Base-by-base conservation (phyloP, 2,113 vertebrate genomes). In the Gymnorhina tibicen region DNA sequence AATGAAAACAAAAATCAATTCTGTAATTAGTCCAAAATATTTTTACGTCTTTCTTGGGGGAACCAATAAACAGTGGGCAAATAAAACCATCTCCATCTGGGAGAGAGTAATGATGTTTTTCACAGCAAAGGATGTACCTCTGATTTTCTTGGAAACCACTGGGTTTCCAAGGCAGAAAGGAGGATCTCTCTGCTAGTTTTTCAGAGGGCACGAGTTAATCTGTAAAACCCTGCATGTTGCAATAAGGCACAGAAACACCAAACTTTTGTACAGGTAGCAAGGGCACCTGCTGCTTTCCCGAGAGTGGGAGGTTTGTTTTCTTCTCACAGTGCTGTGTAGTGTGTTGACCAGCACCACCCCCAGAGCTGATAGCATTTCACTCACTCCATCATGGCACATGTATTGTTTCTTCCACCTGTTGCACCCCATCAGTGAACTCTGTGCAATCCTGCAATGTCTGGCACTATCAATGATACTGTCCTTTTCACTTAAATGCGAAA, bases 361-460 rank as follows among this genome's bases (percentile, higher is more conserved):
- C 19, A 0, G 66, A 70, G 35, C 75, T 32, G 82, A 52, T 42
- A 80, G 63, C 1, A 0, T 96, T 95, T 94, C 18, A 19, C 91
- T 67, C 69, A 7, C 52, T 53, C 47, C 14, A 6, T 56, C 63
- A 14, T 10, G 52, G 63, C 68, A 41, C 69, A 60, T 2, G 8
- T 53, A 59, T 87, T 93, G 85, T 85, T 91, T 82, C 73, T 89
- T 37, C 62, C 86, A 91, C 91, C 83, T 93, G 80, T 73, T 91
- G 73, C 32, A 55, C 35, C 49, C 77, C 58, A 44, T 82, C 90
- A 89, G 28, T 46, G 60, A 72, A 33, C 52, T 60, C 64, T 37
- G 24, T 56, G 86, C 3, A 1, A 37, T 49, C 47, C 37, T 42
- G 16, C 22, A 3, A 1, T 26, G 56, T n/a, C 84, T 87, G 73